These are phyloP conservation scores for Nemapogon koenigi DNA, from an alignment of 2,888 invertebrate genomes.

Conservation along the genomic window DNA sequence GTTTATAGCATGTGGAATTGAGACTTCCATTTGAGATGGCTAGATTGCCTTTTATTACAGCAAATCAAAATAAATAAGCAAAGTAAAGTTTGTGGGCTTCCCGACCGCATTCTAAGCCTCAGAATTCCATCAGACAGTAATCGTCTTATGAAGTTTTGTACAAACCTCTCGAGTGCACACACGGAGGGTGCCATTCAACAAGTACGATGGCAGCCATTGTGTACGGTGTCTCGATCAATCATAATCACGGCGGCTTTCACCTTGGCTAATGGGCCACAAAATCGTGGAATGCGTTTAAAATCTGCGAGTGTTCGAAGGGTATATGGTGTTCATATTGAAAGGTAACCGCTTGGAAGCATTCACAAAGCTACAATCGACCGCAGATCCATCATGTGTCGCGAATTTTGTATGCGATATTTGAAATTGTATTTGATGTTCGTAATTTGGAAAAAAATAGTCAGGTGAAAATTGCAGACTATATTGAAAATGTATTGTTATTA, in stretches of 20 bases:
- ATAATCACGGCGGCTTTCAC: constrained; percentile 62
- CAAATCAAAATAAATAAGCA: too few relatives aligned
- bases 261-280: constrained; percentile 60
- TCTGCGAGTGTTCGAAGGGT: constrained; percentile 39
- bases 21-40: too few relatives aligned
- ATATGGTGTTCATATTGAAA: constrained; percentile 36
- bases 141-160: constrained; percentile 25
- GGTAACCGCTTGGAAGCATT: constrained; percentile 55
- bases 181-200: constrained; percentile 50
- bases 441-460: too few relatives aligned
- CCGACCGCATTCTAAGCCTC: too few relatives aligned
- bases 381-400: constrained; percentile 55
- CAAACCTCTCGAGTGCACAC: constrained; percentile 44
- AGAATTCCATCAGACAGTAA: constrained; percentile 5
- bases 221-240: constrained; percentile 45
- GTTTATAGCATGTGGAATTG: too few relatives aligned
- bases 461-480: too few relatives aligned
- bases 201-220: constrained; percentile 40
- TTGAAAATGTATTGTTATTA: too few relatives aligned
- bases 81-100: too few relatives aligned
- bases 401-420: too few relatives aligned
- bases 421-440: too few relatives aligned
- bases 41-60: too few relatives aligned
- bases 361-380: constrained; percentile 34
- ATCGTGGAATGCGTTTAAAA: constrained; percentile 60